A percentile compares a stretch with the other conserved stretches of the same genome.
These are phyloP conservation scores for Electrophaes corylata DNA, from an alignment of 2,888 invertebrate genomes.

Conservation along the genomic window DNA sequence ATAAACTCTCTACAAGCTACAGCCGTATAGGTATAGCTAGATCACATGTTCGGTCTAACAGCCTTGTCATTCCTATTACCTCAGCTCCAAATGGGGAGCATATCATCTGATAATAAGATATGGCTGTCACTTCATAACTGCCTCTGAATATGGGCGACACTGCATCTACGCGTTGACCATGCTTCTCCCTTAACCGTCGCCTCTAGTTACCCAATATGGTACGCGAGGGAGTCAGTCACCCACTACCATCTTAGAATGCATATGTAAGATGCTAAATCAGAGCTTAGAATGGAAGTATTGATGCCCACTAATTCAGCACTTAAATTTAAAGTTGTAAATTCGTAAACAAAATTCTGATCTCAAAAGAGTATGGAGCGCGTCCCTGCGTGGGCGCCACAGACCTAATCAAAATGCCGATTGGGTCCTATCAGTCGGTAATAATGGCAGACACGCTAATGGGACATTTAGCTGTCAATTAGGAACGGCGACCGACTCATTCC, in stretches of 20 bases:
- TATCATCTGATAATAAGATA: constrained; percentile 55
- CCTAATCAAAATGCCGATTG: constrained; percentile 49
- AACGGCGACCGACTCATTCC: constrained; percentile 40
- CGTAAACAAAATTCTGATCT: constrained; percentile 37
- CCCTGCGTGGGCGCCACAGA: constrained; percentile 45
- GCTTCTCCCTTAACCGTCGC: constrained; percentile 50
- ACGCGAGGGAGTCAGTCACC: constrained; percentile 55
- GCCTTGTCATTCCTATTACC: constrained; percentile 45
- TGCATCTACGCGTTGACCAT: constrained; percentile 49
- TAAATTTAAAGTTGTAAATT: constrained; percentile 39
- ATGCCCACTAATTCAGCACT: constrained; percentile 40
- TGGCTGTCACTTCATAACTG: constrained; percentile 55
- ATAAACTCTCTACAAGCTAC: not conserved
- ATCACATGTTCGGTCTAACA: constrained; percentile 24
- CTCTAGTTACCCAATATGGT: constrained; percentile 65
- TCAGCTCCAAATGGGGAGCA: constrained; percentile 46
- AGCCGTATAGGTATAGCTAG: not conserved
- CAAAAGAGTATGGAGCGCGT: constrained; percentile 33
- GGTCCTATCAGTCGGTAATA: constrained; percentile 56
- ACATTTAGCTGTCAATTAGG: constrained; percentile 74
- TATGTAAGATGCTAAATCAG: constrained; percentile 36
- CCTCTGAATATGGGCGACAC: constrained; percentile 46
- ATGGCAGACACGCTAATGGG: constrained; percentile 61
- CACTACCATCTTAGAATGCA: constrained; percentile 56
- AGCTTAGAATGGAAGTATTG: constrained; percentile 38